Conservation (phyloP, 1,140 invertebrate species). For the Leptinotarsa texana region DNA sequence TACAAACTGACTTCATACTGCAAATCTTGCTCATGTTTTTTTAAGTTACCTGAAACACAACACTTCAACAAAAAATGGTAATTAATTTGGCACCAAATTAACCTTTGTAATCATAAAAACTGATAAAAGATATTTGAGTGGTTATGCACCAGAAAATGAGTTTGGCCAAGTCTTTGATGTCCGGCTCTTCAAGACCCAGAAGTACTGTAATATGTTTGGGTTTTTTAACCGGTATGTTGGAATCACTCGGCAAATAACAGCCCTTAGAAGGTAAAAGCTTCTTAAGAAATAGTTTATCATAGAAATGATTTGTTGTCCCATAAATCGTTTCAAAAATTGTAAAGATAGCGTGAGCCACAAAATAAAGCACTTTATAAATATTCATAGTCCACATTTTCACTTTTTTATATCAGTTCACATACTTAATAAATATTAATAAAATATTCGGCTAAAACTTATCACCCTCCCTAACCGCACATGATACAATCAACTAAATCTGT, state of each 20-base stretch:
- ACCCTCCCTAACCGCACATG: constrained; percentile 1
- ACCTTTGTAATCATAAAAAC: constrained; percentile 73
- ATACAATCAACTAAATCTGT: neutral
- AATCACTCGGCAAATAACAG: constrained; percentile 31
- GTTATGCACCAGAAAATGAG: constrained; percentile 68
- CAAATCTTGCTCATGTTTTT: constrained; percentile 61
- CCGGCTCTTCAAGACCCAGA: constrained; percentile 58
- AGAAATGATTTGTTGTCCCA: constrained; percentile 17
- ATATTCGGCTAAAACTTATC: neutral
- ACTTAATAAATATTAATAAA: neutral
- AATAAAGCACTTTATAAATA: constrained; percentile 36
- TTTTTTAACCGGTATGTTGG: constrained; percentile 42
- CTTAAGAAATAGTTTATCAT: constrained; percentile 34
- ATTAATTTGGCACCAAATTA: neutral
- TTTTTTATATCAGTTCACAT: neutral
- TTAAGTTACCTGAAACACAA: constrained; percentile 60
- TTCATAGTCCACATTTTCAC: constrained; percentile 21
- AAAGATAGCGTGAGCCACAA: constrained; percentile 36
- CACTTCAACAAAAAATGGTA: constrained; percentile 19
- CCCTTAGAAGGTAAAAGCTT: constrained; percentile 24
- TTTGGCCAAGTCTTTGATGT: constrained; percentile 60
- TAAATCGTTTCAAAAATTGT: constrained; percentile 34
- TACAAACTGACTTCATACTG: constrained; percentile 60
- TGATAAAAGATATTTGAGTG: constrained; percentile 67
- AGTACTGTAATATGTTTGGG: constrained; percentile 61